phyloP scores from a whole-genome alignment of 1,140 invertebrate genomes.

The Magallana angulata region DNA sequence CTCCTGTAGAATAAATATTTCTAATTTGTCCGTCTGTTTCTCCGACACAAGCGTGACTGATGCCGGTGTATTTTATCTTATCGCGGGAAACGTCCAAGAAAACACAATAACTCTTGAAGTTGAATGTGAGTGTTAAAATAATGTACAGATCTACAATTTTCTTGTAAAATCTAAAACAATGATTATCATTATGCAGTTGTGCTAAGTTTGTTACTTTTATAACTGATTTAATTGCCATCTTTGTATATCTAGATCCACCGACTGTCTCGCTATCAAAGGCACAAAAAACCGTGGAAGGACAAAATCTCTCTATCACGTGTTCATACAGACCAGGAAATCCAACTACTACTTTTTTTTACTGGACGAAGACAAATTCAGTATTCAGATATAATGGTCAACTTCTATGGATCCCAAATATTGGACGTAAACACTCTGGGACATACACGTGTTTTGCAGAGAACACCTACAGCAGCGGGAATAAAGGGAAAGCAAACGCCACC shows the following conservation, averaged over 20 bases:
- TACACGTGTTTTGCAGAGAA: neutral
- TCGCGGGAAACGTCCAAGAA: no score
- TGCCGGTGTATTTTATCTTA: neutral
- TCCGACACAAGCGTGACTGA: neutral
- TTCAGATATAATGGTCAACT: neutral
- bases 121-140: no score
- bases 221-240: no score
- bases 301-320: neutral
- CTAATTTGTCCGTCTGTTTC: neutral
- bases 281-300: neutral
- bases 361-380: neutral
- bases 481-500: neutral
- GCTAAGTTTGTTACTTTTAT: no score
- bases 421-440: neutral
- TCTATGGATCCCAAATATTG: neutral
- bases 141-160: no score
- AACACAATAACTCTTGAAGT: no score
- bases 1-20: neutral
- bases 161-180: no score
- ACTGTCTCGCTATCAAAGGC: neutral
- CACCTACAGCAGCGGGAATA: neutral
- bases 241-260: neutral
- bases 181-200: no score
- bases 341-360: neutral
- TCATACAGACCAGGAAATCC: neutral